Percentiles rank a stretch among this genome's conserved stretches.
phyloP scores from a whole-genome alignment of 2,797 vertebrate genomes.

The Phoebastria nigripes region DNA sequence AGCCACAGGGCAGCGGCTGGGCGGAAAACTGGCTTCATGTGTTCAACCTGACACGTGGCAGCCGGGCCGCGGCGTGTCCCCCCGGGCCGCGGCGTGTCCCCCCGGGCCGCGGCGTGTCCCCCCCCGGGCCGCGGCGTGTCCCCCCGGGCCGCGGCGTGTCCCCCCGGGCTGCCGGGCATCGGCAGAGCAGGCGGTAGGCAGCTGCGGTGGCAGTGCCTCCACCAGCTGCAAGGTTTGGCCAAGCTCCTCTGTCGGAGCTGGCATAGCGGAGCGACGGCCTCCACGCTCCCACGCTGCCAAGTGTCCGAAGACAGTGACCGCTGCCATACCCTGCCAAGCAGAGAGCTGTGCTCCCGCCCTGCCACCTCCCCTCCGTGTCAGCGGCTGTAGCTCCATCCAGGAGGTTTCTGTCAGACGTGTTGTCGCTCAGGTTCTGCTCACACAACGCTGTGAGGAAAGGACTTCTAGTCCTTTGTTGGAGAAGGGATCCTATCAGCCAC shows the following conservation, averaged over 20 bases:
- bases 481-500: neutral
- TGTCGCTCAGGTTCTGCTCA: neutral
- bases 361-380: accelerated
- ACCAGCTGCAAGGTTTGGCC: neutral
- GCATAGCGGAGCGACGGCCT: neutral
- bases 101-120: neutral
- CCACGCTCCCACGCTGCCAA: accelerated
- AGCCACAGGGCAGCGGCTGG: neutral
- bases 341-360: neutral
- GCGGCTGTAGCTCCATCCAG: neutral
- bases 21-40: neutral
- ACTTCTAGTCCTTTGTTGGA: neutral
- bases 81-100: too few species aligned
- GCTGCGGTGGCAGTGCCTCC: neutral
- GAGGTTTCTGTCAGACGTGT: too few species aligned
- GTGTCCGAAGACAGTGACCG: accelerated
- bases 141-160: too few species aligned
- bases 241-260: neutral
- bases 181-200: neutral
- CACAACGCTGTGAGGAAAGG: neutral
- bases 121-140: neutral
- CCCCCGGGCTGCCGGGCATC: neutral
- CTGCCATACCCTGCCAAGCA: accelerated
- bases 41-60: neutral
- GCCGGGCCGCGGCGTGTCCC: neutral